Evolutionary conservation across 2,888 invertebrate species (phyloP).

Genomic region (Adelognathus sp.): DNA sequence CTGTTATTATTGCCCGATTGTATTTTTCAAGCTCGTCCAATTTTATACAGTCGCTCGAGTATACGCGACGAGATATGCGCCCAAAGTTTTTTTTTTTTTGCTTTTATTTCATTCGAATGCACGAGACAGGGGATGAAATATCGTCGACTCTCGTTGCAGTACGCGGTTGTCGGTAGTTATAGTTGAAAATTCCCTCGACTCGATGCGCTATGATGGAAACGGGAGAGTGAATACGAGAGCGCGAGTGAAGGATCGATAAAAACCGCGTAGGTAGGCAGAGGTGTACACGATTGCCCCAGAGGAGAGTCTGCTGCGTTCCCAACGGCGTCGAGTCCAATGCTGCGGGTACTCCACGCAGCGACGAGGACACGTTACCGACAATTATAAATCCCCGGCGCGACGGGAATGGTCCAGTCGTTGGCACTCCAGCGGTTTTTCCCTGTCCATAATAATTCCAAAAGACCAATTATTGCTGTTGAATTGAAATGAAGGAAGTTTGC

Average conservation of each 20-base stretch:
- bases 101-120: not conserved
- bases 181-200: conserved; percentile 11
- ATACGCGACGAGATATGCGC: not conserved
- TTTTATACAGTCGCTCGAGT: not conserved
- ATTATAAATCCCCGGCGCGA: conserved; percentile 39
- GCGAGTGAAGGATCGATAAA: conserved; percentile 50
- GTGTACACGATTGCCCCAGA: conserved; percentile 44
- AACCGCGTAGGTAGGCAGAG: conserved; percentile 42
- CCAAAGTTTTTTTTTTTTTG: conserved; percentile 10
- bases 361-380: conserved; percentile 34
- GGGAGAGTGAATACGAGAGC: not conserved
- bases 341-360: not conserved
- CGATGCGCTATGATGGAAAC: not conserved
- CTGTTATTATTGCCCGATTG: conserved; percentile 13
- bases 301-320: conserved; percentile 15
- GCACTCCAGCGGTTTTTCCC: not conserved
- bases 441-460: not conserved
- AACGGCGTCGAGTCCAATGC: conserved; percentile 1
- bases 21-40: conserved; percentile 10
- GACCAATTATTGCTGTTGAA: not conserved
- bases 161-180: conserved; percentile 41
- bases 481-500: too few relatives aligned
- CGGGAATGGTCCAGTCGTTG: conserved; percentile 8
- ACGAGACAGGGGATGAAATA: conserved; percentile 30
- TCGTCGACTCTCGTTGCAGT: conserved; percentile 16